phyloP scores from a whole-genome alignment of 2,113 vertebrate species.

The Pipra filicauda region DNA sequence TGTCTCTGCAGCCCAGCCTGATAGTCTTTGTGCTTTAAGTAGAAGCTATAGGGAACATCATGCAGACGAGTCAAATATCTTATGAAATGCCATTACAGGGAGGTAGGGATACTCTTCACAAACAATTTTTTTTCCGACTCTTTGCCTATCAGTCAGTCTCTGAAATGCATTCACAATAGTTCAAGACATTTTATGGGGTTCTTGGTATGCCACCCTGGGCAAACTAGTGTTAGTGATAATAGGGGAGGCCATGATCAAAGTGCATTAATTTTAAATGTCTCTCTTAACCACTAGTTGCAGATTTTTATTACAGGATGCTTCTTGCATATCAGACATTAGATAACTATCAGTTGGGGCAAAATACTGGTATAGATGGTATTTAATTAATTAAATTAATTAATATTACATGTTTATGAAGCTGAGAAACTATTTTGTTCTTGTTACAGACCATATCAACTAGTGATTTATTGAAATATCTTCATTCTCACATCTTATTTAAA shows the following conservation, averaged over 20 bases:
- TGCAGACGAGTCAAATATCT: not conserved
- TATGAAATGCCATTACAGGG: not conserved
- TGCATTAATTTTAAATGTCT: not conserved
- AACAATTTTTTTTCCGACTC: not conserved
- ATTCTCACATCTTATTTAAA: not conserved
- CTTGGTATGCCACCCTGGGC: not conserved
- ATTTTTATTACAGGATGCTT: constrained; percentile 8
- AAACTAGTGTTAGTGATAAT: not conserved
- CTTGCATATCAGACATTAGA: not conserved
- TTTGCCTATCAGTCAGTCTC: not conserved
- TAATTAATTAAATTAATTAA: not conserved
- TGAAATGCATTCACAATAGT: not conserved
- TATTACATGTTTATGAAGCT: not conserved
- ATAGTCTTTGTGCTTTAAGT: not conserved
- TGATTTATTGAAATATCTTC: not conserved
- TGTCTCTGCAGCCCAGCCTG: constrained; percentile 3
- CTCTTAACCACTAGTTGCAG: not conserved
- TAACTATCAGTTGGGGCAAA: not conserved
- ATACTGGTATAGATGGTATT: not conserved
- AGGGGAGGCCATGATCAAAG: not conserved
- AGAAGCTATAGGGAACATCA: not conserved
- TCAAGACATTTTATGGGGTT: not conserved
- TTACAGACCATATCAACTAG: not conserved
- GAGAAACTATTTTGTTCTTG: not conserved
- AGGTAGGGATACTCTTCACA: not conserved